These are phyloP conservation scores for Octonoba sinensis DNA, from an alignment of 2,888 invertebrate species.

Conservation along the genomic window DNA sequence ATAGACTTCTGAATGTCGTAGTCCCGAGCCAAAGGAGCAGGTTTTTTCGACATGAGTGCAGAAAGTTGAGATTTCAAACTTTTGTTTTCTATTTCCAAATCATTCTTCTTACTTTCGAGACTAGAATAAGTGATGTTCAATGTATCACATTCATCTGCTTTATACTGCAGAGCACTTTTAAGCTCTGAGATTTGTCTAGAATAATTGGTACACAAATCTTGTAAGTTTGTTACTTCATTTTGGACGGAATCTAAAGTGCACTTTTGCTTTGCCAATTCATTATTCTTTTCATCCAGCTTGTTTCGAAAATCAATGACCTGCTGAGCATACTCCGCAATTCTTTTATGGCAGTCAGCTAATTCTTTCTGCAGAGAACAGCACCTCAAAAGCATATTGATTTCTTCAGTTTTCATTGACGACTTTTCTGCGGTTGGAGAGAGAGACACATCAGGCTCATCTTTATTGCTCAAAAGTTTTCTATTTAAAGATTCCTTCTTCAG, in stretches of 20 bases:
- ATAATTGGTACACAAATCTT: conserved; percentile 19
- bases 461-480: conserved; percentile 9
- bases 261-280: conserved; percentile 4
- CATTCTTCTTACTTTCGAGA: conserved; percentile 34
- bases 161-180: conserved; percentile 32
- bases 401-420: conserved; percentile 8
- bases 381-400: conserved; percentile 4
- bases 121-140: conserved; percentile 46
- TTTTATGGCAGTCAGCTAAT: conserved; percentile 30
- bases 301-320: conserved; percentile 43
- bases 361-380: conserved; percentile 24
- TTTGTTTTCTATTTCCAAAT: conserved; percentile 37
- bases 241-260: conserved; percentile 13
- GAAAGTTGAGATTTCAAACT: conserved; percentile 1
- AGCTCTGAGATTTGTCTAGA: conserved; percentile 15
- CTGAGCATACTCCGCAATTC: conserved; percentile 36
- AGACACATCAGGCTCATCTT: neutral
- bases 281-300: conserved; percentile 34
- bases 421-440: neutral
- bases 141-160: conserved; percentile 35
- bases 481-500: conserved; percentile 30
- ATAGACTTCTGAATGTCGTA: neutral
- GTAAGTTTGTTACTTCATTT: neutral
- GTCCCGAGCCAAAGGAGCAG: neutral
- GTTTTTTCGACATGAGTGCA: neutral